Conservation (phyloP, 1,140 invertebrate genomes). For the Aradophagus sp. region DNA sequence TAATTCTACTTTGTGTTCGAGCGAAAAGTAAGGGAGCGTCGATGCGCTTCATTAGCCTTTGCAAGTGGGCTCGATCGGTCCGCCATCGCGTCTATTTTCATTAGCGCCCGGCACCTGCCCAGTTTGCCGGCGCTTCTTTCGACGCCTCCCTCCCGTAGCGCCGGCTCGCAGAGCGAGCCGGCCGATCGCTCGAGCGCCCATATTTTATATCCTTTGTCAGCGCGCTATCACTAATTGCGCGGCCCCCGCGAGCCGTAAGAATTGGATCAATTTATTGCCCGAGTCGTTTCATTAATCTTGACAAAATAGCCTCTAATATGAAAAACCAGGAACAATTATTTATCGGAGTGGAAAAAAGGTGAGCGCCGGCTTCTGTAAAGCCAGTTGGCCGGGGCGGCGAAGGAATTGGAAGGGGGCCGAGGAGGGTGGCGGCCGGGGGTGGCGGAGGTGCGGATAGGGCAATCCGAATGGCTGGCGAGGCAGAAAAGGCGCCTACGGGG, state of each 20-base stretch:
- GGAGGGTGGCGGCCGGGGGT: no score
- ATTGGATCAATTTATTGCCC: slow-evolving; percentile 23
- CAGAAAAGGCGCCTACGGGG: slow-evolving; percentile 41
- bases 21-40: slow-evolving; percentile 35
- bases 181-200: slow-evolving; percentile 1
- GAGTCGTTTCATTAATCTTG: slow-evolving; percentile 26
- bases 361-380: no score
- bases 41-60: slow-evolving; percentile 44
- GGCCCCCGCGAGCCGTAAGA: slow-evolving; percentile 6
- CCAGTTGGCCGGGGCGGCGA: no score
- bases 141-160: no score
- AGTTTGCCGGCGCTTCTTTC: slow-evolving; percentile 12
- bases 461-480: slow-evolving; percentile 19
- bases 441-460: slow-evolving; percentile 7
- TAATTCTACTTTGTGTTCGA: slow-evolving; percentile 41
- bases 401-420: no score
- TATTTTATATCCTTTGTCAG: slow-evolving; percentile 28
- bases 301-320: slow-evolving; percentile 16
- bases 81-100: slow-evolving; percentile 44
- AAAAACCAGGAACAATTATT: slow-evolving; percentile 28
- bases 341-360: slow-evolving; percentile 10
- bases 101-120: slow-evolving; percentile 31
- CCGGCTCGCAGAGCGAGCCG: no score
- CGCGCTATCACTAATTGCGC: slow-evolving; percentile 20
- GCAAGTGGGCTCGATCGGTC: slow-evolving; percentile 30